phyloP scores from a whole-genome alignment of 2,113 vertebrate genomes.

The Taxidea taxus region DNA sequence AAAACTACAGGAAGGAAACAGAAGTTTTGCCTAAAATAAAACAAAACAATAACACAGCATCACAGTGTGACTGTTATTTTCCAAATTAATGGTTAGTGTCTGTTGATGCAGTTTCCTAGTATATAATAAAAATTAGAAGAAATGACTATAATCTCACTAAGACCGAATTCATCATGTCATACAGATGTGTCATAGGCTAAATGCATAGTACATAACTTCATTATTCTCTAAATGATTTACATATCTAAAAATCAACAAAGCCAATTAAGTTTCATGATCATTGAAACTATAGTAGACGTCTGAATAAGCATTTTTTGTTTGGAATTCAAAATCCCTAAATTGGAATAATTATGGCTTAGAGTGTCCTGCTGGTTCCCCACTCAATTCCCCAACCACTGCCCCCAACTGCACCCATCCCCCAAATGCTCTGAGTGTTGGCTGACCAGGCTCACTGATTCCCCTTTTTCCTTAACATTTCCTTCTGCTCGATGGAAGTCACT shows the following conservation, averaged over 20 bases:
- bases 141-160: not conserved
- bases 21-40: not conserved
- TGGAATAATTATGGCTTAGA: not conserved
- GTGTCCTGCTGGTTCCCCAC: not conserved
- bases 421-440: not conserved
- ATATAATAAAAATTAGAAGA: not conserved
- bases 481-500: not conserved
- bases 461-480: not conserved
- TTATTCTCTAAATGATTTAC: not conserved
- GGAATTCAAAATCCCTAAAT: not conserved
- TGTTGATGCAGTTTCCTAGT: not conserved
- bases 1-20: not conserved
- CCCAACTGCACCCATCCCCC: not conserved
- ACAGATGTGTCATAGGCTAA: not conserved
- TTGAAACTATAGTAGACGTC: not conserved
- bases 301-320: not conserved
- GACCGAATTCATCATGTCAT: not conserved
- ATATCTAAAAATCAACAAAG: not conserved
- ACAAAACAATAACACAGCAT: not conserved
- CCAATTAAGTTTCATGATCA: not conserved
- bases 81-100: not conserved
- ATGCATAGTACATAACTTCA: not conserved
- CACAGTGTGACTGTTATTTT: not conserved
- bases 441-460: not conserved
- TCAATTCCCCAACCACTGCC: not conserved